A percentile compares a stretch with the other conserved stretches of the same genome.
Conservation (phyloP, 1,140 invertebrate species). For the Trachymyrmex septentrionalis region DNA sequence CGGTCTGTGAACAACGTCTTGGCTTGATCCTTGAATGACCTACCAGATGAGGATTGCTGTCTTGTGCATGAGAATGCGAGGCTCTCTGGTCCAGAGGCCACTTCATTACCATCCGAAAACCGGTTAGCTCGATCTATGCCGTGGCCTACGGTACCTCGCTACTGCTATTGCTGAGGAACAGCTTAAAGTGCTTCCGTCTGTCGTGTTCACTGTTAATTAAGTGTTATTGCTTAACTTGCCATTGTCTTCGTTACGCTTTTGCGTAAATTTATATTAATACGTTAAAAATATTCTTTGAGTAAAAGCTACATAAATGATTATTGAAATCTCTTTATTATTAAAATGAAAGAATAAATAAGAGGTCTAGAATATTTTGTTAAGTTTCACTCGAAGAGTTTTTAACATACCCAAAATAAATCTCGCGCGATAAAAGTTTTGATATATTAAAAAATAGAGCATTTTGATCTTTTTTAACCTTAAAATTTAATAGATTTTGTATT, state of each 20-base stretch:
- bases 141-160: conserved; percentile 47
- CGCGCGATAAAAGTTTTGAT: background rate
- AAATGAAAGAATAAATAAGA: background rate
- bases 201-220: conserved; percentile 46
- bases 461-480: background rate
- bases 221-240: conserved; percentile 28
- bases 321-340: background rate
- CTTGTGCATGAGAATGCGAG: conserved; percentile 20
- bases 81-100: conserved; percentile 42
- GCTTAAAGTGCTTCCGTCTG: conserved; percentile 53
- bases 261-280: background rate
- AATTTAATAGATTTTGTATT: background rate
- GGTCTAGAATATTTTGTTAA: background rate
- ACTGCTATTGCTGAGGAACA: conserved; percentile 30
- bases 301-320: background rate
- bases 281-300: background rate
- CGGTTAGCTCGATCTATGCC: conserved; percentile 59
- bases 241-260: conserved; percentile 30
- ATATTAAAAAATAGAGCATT: background rate
- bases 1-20: conserved; percentile 8
- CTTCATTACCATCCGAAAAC: conserved; percentile 62
- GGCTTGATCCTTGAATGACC: conserved; percentile 49
- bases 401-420: background rate
- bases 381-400: background rate
- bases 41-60: background rate